Percentiles rank a stretch among this genome's conserved stretches.
Conservation (phyloP, 2,888 invertebrate genomes). For the Cantharis nigra region DNA sequence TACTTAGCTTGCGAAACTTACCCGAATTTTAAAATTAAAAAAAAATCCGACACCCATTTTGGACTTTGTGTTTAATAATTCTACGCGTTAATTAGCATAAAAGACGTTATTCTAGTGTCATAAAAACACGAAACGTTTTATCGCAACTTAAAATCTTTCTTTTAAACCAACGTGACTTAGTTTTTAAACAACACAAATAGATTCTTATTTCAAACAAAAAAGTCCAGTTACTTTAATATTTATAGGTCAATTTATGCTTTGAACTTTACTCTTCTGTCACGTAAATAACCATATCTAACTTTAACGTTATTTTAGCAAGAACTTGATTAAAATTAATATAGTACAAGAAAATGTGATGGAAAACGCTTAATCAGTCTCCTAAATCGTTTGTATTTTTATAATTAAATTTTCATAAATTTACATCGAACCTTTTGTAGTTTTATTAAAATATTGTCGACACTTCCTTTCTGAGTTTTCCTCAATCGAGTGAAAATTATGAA, state of each 20-base stretch:
- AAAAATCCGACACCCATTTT: not conserved
- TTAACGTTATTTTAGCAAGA: not conserved
- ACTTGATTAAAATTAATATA: not conserved
- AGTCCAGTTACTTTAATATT: conserved; percentile 15
- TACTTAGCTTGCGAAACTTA: not conserved
- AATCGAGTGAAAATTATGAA: not conserved
- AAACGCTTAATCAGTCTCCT: not conserved
- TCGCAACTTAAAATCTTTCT: not conserved
- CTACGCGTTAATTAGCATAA: not conserved
- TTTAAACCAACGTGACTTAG: not conserved
- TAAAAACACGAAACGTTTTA: not conserved
- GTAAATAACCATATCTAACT: not conserved
- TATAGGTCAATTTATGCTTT: conserved; percentile 19
- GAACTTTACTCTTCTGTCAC: conserved; percentile 6
- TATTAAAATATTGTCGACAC: not conserved
- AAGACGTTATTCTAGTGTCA: not conserved
- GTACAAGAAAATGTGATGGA: not conserved
- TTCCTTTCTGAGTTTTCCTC: not conserved
- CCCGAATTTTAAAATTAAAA: not conserved
- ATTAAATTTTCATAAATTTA: not conserved
- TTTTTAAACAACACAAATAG: conserved; percentile 14
- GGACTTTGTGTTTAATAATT: not conserved
- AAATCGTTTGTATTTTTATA: not conserved
- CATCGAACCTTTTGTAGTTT: not conserved
- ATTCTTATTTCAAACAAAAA: conserved; percentile 14